Conservation (phyloP, 2,888 invertebrate species). For the Drosophila peninsularis region DNA sequence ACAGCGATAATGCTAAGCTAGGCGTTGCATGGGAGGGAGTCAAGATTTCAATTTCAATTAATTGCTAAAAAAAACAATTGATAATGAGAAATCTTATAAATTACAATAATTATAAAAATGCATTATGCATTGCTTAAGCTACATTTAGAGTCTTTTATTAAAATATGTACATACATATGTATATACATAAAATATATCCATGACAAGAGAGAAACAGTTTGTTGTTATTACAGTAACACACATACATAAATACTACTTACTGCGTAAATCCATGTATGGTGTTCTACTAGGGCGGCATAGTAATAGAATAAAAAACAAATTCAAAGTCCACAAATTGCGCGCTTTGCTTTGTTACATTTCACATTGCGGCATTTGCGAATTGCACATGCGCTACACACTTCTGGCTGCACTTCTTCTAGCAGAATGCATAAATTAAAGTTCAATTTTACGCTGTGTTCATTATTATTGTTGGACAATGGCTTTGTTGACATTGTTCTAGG, state of each 20-base stretch:
- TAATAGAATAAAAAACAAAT: constrained; percentile 66
- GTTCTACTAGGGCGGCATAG: constrained; percentile 31
- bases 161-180: too few species aligned
- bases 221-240: constrained; percentile 26
- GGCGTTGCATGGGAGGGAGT: constrained; percentile 1
- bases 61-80: constrained; percentile 13
- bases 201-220: not conserved
- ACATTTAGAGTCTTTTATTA: not conserved
- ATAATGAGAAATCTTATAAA: constrained; percentile 2
- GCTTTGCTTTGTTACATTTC: constrained; percentile 40
- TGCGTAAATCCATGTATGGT: not conserved
- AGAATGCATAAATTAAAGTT: not conserved
- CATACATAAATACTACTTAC: not conserved
- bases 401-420: not conserved
- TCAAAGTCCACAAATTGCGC: constrained; percentile 72
- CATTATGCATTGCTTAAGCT: not conserved
- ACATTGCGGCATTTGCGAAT: constrained; percentile 29
- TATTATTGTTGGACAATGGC: constrained; percentile 29
- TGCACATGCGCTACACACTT: constrained; percentile 51
- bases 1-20: constrained; percentile 29
- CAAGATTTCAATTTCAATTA: constrained; percentile 5
- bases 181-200: too few species aligned
- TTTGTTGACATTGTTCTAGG: constrained; percentile 38
- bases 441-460: not conserved
- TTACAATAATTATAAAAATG: not conserved